phyloP scores from a whole-genome alignment of 64 coral and sea anemone species.

The Dendrophyllia cribrosa region DNA sequence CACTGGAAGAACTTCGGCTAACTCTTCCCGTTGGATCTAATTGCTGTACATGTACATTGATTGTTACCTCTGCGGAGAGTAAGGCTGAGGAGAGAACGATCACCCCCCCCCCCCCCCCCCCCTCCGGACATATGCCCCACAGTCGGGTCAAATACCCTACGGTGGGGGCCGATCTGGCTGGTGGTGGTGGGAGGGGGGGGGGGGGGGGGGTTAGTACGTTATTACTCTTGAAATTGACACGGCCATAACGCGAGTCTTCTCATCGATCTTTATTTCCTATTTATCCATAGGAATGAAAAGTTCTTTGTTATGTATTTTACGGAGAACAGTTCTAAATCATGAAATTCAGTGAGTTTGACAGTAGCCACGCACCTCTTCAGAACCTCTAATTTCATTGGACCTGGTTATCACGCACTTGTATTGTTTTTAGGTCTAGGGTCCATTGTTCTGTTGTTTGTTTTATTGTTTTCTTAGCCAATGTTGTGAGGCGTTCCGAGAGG shows the following conservation, averaged over 20 bases:
- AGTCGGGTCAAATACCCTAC: neutral
- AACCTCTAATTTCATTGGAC: too few relatives aligned
- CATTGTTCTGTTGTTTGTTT: too few relatives aligned
- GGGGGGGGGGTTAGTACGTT: neutral
- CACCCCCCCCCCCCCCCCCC: neutral
- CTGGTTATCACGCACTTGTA: too few relatives aligned
- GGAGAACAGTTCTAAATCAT: slow-evolving; percentile 1
- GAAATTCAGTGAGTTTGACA: neutral
- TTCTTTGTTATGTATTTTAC: too few relatives aligned
- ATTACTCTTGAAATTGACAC: neutral
- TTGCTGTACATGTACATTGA: neutral
- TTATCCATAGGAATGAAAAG: neutral
- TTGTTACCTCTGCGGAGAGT: neutral
- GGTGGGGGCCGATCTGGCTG: neutral
- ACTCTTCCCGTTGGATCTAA: neutral
- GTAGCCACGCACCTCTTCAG: too few relatives aligned
- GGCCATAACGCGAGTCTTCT: neutral
- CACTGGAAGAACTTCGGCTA: slow-evolving; percentile 3
- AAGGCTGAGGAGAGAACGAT: neutral
- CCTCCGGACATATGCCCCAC: neutral
- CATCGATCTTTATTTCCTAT: too few relatives aligned
- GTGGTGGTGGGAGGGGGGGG: too few relatives aligned
- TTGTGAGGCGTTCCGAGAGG: too few relatives aligned
- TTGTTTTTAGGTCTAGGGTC: too few relatives aligned
- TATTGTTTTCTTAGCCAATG: too few relatives aligned